phyloP scores from a whole-genome alignment of 2,888 invertebrate species.

The Platypus cylindrus region DNA sequence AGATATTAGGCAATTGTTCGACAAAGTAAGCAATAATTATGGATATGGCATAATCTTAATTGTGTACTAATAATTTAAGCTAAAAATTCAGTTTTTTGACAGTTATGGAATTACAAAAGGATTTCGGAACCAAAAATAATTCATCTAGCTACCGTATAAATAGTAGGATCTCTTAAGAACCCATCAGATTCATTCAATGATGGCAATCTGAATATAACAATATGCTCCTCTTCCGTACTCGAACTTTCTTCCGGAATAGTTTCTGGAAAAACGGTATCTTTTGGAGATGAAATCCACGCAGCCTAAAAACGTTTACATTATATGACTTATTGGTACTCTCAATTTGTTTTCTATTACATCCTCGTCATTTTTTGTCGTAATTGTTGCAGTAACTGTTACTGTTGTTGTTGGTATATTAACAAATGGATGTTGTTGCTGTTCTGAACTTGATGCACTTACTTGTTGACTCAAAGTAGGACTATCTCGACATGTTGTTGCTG shows the following conservation, averaged over 20 bases:
- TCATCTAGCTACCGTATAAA: constrained; percentile 75
- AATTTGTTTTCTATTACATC: constrained; percentile 38
- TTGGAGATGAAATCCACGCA: constrained; percentile 73
- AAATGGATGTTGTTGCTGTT: constrained; percentile 33
- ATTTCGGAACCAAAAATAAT: too few species aligned
- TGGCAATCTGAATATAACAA: constrained; percentile 76
- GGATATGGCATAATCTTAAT: too few species aligned
- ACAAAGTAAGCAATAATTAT: too few species aligned
- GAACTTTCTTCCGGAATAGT: constrained; percentile 89
- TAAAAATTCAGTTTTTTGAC: too few species aligned
- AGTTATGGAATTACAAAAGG: too few species aligned
- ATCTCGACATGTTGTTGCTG: constrained; percentile 32
- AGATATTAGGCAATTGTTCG: too few species aligned
- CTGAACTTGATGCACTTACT: constrained; percentile 26
- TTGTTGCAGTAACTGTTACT: constrained; percentile 35
- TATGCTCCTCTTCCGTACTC: constrained; percentile 84
- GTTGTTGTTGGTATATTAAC: constrained; percentile 31
- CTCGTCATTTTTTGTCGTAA: constrained; percentile 39
- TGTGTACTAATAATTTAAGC: too few species aligned
- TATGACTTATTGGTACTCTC: not conserved
- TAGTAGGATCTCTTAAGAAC: constrained; percentile 60
- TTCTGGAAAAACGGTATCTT: constrained; percentile 81
- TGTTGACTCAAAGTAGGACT: constrained; percentile 51
- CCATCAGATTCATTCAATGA: constrained; percentile 60
- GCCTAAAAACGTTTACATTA: constrained; percentile 34